Evolutionary conservation across 2,113 vertebrate genomes (phyloP).

Genomic region (Meles meles): DNA sequence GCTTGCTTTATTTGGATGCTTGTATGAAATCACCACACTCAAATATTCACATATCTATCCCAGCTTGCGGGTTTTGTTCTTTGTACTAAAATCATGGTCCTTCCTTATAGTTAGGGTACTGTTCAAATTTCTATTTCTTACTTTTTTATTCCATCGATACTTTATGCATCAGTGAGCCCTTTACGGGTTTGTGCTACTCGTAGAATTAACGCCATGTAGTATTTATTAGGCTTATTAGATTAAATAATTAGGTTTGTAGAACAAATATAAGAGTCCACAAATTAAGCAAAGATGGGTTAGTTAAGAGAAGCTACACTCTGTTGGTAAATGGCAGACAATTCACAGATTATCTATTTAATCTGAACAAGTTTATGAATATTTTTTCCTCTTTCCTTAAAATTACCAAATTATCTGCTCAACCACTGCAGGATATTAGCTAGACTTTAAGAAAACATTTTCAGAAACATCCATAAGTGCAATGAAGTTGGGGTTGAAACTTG

Average conservation of each 20-base stretch:
- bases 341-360: slow-evolving; percentile 1
- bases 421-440: neutral
- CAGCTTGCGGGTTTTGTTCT: neutral
- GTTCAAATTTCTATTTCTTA: neutral
- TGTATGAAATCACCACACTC: neutral
- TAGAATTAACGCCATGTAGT: neutral
- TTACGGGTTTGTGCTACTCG: neutral
- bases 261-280: neutral
- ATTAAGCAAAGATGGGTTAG: neutral
- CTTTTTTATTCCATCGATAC: neutral
- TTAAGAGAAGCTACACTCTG: neutral
- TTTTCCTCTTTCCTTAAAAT: neutral
- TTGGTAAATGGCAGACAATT: neutral
- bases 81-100: neutral
- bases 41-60: neutral
- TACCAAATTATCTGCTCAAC: neutral
- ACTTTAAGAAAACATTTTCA: neutral
- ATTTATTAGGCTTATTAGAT: neutral
- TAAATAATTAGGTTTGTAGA: neutral
- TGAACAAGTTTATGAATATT: neutral
- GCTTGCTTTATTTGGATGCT: neutral
- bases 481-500: neutral
- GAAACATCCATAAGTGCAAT: neutral
- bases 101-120: neutral
- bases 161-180: neutral